Conservation (phyloP, 2,797 vertebrate genomes). For the Parotocinclus haroldoi region DNA sequence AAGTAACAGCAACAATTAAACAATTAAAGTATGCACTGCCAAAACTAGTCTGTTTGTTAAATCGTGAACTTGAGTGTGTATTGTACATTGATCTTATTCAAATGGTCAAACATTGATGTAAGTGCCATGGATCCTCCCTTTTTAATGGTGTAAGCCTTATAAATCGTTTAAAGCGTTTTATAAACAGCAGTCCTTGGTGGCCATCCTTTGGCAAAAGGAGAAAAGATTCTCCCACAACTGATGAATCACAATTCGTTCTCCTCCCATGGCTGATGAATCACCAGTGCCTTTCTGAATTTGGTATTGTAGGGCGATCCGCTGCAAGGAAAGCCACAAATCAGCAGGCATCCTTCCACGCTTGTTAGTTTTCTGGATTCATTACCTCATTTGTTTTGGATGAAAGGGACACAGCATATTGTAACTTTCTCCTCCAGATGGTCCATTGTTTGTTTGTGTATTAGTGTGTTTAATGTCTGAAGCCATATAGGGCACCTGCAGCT, state of each 20-base stretch:
- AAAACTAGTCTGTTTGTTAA: no score
- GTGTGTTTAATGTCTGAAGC: background rate
- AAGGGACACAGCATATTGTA: no score
- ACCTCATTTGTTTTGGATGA: constrained; percentile 30
- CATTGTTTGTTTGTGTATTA: constrained; percentile 6
- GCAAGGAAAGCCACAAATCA: background rate
- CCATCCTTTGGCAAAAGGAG: constrained; percentile 1
- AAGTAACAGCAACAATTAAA: no score
- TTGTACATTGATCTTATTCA: background rate
- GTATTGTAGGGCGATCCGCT: background rate
- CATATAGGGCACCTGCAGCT: no score
- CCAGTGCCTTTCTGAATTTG: background rate
- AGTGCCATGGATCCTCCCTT: constrained; percentile 12
- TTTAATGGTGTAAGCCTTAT: constrained; percentile 1
- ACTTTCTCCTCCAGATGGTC: constrained; percentile 7
- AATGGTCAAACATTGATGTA: constrained; percentile 24
- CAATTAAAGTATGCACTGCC: no score
- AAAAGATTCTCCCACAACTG: background rate
- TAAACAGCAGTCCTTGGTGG: constrained; percentile 38
- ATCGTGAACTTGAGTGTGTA: no score
- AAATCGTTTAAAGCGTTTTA: background rate
- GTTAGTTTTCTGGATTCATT: constrained; percentile 1
- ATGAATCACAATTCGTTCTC: background rate
- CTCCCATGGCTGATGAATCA: constrained; percentile 23
- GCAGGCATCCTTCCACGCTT: constrained; percentile 4